These are phyloP conservation scores for Gasterosteus aculeatus DNA, from an alignment of 2,113 vertebrate species.

Conservation along the genomic window DNA sequence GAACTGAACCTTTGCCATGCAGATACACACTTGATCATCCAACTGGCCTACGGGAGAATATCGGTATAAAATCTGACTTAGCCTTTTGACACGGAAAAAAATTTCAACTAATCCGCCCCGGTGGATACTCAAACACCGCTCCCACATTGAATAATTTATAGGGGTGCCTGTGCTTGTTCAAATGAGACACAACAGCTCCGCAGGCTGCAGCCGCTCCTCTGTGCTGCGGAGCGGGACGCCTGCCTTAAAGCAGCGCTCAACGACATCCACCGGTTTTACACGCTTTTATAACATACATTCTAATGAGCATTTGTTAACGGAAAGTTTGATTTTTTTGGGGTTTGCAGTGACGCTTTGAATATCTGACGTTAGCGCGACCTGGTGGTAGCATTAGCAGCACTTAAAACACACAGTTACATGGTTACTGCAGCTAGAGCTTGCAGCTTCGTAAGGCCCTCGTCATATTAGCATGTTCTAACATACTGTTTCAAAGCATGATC, in stretches of 20 bases:
- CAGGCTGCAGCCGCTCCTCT: conserved; percentile 41
- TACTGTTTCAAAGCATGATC: no score
- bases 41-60: conserved; percentile 35
- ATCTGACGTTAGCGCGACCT: no score
- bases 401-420: background rate
- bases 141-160: conserved; percentile 80
- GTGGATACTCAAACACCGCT: conserved; percentile 62
- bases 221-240: conserved; percentile 8
- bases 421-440: background rate
- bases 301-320: background rate
- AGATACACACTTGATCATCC: conserved; percentile 49
- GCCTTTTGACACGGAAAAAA: conserved; percentile 80
- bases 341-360: background rate
- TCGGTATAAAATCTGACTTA: conserved; percentile 74
- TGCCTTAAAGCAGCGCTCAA: conserved; percentile 9
- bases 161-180: conserved; percentile 62
- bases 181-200: conserved; percentile 67
- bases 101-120: conserved; percentile 74
- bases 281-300: background rate
- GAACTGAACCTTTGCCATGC: conserved; percentile 51
- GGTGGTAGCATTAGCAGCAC: background rate
- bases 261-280: conserved; percentile 14
- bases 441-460: background rate
- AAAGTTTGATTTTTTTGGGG: no score
- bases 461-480: background rate